A percentile compares a stretch with the other conserved stretches of the same genome.
phyloP scores from a whole-genome alignment of 2,888 invertebrate species.

The Actias luna region DNA sequence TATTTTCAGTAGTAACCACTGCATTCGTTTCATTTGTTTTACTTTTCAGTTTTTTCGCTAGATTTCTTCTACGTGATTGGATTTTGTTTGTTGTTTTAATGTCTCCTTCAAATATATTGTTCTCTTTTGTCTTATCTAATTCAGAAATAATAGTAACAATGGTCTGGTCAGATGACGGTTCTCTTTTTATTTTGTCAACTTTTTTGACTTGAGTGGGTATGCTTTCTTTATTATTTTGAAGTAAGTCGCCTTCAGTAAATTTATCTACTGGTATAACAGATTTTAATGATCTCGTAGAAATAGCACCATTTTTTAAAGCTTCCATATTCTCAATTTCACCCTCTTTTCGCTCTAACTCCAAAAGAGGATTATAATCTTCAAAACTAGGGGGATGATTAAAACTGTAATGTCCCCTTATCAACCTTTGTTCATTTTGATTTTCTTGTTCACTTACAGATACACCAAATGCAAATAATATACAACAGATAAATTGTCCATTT shows the following conservation, averaged over 20 bases:
- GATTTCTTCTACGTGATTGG: background rate
- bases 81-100: background rate
- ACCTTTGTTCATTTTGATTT: constrained; percentile 24
- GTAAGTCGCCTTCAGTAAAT: constrained; percentile 19
- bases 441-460: constrained; percentile 14
- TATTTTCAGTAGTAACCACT: background rate
- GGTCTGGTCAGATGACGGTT: constrained; percentile 24
- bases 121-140: constrained; percentile 25
- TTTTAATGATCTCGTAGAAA: background rate
- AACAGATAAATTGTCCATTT: constrained; percentile 21
- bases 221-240: constrained; percentile 17
- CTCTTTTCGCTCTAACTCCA: background rate
- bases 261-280: constrained; percentile 20
- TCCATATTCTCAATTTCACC: background rate
- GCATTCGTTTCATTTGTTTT: background rate
- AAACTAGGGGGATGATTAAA: constrained; percentile 47
- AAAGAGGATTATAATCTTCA: constrained; percentile 35
- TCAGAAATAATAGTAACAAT: constrained; percentile 40
- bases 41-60: background rate
- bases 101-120: constrained; percentile 13
- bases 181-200: background rate
- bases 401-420: constrained; percentile 24
- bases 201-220: constrained; percentile 14
- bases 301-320: background rate
- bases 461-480: background rate